phyloP scores from a whole-genome alignment of 2,888 invertebrate species.

The Rhyacophila evoluta region DNA sequence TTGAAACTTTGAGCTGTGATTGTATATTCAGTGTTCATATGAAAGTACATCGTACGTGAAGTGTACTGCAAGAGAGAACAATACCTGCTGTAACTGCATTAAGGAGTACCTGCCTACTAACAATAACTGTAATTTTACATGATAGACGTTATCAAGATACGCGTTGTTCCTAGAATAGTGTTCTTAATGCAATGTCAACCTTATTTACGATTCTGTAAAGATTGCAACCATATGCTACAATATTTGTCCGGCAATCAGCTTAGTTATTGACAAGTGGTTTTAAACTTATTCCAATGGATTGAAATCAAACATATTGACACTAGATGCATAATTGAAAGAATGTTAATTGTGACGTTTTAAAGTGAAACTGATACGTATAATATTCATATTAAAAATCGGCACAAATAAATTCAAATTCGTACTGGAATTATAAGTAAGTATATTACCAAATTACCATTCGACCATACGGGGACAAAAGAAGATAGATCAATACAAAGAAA shows the following conservation, averaged over 20 bases:
- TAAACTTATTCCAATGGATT: background rate
- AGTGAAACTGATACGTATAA: too few species aligned
- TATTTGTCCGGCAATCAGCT: background rate
- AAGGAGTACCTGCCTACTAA: background rate
- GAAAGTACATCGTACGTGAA: background rate
- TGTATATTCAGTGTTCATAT: background rate
- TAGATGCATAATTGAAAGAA: too few species aligned
- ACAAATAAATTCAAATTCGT: too few species aligned
- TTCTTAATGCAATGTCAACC: background rate
- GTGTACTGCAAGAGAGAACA: background rate
- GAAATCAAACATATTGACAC: background rate
- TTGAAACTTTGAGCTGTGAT: background rate
- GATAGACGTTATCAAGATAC: conserved; percentile 34
- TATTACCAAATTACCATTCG: too few species aligned
- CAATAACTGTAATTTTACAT: conserved; percentile 42
- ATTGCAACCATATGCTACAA: conserved; percentile 1
- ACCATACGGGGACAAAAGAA: too few species aligned
- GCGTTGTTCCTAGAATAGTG: background rate
- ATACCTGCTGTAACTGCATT: background rate
- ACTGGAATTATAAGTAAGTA: too few species aligned
- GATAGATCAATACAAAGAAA: too few species aligned
- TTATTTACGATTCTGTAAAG: background rate
- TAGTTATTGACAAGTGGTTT: background rate
- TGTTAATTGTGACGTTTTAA: too few species aligned
- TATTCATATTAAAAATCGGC: too few species aligned